phyloP scores from a whole-genome alignment of 2,888 invertebrate genomes.

The Morpho helenor region DNA sequence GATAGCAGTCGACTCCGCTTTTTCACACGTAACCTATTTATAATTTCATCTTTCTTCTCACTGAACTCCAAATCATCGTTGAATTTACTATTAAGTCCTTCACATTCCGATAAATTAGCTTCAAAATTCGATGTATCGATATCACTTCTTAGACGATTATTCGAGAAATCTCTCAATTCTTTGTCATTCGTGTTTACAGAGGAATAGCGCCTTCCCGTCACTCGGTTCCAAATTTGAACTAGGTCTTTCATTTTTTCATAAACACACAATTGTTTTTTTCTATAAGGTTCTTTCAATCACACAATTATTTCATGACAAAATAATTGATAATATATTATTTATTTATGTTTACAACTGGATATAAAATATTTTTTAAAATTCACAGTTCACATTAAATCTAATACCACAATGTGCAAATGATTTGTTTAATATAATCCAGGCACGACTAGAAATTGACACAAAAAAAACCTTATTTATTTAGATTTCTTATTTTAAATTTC shows the following conservation, averaged over 20 bases:
- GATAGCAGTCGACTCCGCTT: conserved; percentile 50
- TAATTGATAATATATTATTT: too few relatives aligned
- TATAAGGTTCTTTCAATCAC: too few relatives aligned
- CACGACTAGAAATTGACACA: too few relatives aligned
- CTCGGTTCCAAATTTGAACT: conserved; percentile 77
- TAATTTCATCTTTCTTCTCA: conserved; percentile 57
- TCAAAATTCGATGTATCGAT: conserved; percentile 50
- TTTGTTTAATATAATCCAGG: too few relatives aligned
- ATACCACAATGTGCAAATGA: too few relatives aligned
- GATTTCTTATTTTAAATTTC: conserved; percentile 3
- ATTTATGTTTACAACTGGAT: too few relatives aligned
- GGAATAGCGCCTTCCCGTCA: conserved; percentile 77
- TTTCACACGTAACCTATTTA: conserved; percentile 59
- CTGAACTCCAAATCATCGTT: conserved; percentile 57
- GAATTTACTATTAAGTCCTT: conserved; percentile 56
- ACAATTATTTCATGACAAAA: too few relatives aligned
- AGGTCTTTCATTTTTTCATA: conserved; percentile 79
- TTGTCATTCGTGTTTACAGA: conserved; percentile 64
- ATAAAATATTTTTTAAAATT: too few relatives aligned
- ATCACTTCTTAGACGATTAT: conserved; percentile 51
- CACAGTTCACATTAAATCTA: too few relatives aligned
- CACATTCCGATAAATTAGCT: conserved; percentile 58
- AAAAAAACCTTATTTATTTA: neutral
- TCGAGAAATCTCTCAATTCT: conserved; percentile 54
- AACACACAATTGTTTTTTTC: too few relatives aligned